Conservation (phyloP, 1,140 invertebrate species). For the Diprion similis region DNA sequence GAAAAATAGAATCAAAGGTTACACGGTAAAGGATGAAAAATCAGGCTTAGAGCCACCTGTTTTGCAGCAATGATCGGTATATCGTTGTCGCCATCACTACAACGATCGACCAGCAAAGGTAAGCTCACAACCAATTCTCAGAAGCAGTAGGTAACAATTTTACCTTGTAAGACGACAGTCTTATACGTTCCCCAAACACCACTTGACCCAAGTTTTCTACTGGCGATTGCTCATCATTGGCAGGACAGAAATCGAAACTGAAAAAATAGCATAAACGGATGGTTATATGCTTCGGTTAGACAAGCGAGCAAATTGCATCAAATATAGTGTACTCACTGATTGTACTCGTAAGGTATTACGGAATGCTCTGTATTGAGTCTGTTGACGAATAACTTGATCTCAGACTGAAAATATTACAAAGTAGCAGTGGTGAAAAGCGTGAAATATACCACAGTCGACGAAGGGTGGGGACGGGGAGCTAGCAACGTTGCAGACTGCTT, state of each 20-base stretch:
- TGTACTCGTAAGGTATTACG: conserved; percentile 97
- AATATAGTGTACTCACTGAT: conserved; percentile 67
- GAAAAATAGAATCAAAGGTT: too few species aligned
- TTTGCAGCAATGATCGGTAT: too few species aligned
- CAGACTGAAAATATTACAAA: conserved; percentile 70
- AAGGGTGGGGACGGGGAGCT: too few species aligned
- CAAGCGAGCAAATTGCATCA: background rate
- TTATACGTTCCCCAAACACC: conserved; percentile 96
- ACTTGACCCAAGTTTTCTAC: conserved; percentile 98
- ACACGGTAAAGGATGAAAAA: too few species aligned
- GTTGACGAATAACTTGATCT: conserved; percentile 91
- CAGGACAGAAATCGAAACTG: conserved; percentile 90
- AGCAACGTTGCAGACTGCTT: too few species aligned
- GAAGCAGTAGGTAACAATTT: conserved; percentile 33
- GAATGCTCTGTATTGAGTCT: conserved; percentile 95
- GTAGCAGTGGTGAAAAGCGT: too few species aligned
- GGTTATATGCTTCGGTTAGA: background rate
- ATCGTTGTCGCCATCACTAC: too few species aligned
- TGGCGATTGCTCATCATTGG: conserved; percentile 79
- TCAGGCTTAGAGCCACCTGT: too few species aligned
- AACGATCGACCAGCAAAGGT: too few species aligned
- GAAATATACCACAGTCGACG: too few species aligned
- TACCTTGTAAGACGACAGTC: conserved; percentile 88
- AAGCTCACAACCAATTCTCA: too few species aligned
- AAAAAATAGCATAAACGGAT: conserved; percentile 51